These are phyloP conservation scores for Prionace glauca DNA, from an alignment of 2,797 vertebrate genomes.

Conservation along the genomic window DNA sequence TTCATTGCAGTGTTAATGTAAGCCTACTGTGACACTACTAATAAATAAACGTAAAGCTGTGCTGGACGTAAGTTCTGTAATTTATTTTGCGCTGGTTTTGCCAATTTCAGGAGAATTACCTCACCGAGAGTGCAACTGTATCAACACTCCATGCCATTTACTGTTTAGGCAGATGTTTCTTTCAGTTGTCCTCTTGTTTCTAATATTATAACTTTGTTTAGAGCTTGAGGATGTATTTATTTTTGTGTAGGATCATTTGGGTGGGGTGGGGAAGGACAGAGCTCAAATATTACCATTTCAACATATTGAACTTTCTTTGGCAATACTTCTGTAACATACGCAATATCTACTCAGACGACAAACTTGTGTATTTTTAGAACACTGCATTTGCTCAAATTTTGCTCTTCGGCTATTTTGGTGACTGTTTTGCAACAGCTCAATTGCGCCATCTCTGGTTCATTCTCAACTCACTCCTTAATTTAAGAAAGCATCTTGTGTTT, in stretches of 20 bases:
- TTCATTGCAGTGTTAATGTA: no score
- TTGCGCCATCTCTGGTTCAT: conserved; percentile 36
- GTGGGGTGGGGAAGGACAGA: neutral
- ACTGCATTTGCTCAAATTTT: neutral
- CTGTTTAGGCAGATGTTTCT: neutral
- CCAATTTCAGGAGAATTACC: neutral
- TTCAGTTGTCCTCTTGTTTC: neutral
- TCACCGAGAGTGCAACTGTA: neutral
- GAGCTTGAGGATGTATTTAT: neutral
- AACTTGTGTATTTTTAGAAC: neutral
- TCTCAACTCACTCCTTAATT: neutral
- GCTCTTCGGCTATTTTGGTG: neutral
- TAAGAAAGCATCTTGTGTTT: neutral
- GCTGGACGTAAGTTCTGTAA: neutral
- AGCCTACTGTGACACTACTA: no score
- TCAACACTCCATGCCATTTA: neutral
- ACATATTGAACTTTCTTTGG: neutral
- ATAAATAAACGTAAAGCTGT: neutral
- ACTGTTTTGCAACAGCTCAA: neutral
- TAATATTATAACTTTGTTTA: neutral
- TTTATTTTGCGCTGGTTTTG: neutral
- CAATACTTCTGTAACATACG: neutral
- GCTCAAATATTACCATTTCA: neutral
- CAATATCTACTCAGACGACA: neutral
- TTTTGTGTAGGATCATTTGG: neutral